Base-by-base conservation (phyloP, 2,888 invertebrate genomes). In the Drosophila dives region DNA sequence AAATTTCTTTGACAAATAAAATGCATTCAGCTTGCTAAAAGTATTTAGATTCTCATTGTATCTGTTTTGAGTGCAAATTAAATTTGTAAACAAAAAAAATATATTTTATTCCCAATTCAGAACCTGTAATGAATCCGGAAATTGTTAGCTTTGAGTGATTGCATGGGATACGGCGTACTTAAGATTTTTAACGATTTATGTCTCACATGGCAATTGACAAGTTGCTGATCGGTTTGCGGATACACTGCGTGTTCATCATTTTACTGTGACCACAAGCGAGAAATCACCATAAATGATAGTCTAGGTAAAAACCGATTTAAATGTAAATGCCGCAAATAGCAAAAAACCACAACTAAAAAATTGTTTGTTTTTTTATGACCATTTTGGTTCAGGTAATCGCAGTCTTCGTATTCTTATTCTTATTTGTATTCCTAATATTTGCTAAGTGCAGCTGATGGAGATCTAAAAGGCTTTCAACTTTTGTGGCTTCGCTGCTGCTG, bases 381-480 rank as follows among this genome's bases (percentile, higher is more conserved):
- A 64, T 63, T 53, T 32, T 23, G 26, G 26, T 34, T 40, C 26
- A 69, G 40, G 60, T 60, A 69, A 69, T 69, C 49, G 59, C 45
- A 45, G 34, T 45, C 45, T 4, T 12, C 45, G 15, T 8, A 12
- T 15, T 42, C 32, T 53, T 20, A 49, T 42, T 55, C 32, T 53
- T 20, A 51, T 42, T 55, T 64, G 67, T 83, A 81, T 74, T 77
- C 77, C 84, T 88, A 83, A 86, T 86, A 86, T 77, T 74, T 68
- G 73, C 84, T 77, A 88, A 85, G 84, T 88, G 85, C 80, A 71
- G 64, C 72, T 79, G 74, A 62, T 67, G 72, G 50, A 29, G 67
- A 73, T 80, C 58, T 88, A 88, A 84, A 83, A 77, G 86, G 72
- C 79, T 75, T 83, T 81, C 76, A 72, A 70, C 66, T 71, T 45